Evolutionary conservation across 2,888 invertebrate genomes (phyloP).

Genomic region (Acrobeloides nanus): DNA sequence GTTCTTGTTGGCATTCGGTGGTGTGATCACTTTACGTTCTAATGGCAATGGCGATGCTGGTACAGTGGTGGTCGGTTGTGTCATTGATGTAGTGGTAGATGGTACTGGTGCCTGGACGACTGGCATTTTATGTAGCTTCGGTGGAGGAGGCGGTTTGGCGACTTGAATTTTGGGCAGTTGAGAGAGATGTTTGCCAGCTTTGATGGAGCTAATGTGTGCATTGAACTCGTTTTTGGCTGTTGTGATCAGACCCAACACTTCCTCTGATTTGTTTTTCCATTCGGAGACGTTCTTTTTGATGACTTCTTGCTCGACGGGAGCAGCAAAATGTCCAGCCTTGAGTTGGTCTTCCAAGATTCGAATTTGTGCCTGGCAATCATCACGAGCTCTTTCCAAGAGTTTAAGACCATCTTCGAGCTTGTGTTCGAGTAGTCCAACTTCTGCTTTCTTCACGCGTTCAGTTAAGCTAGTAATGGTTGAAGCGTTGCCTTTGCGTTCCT

Average conservation of each 20-base stretch:
- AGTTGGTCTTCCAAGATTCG: slow-evolving; percentile 18
- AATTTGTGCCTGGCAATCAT: slow-evolving; percentile 33
- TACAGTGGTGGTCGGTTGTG: no score
- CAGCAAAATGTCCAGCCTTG: slow-evolving; percentile 1
- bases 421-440: slow-evolving; percentile 35
- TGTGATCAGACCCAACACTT: slow-evolving; percentile 25
- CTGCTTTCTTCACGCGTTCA: slow-evolving; percentile 41
- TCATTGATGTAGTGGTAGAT: no score
- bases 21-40: no score
- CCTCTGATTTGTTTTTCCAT: slow-evolving; percentile 28
- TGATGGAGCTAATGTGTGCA: slow-evolving; percentile 33
- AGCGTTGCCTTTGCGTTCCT: slow-evolving; percentile 19
- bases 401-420: slow-evolving; percentile 36
- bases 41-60: no score
- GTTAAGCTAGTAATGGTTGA: slow-evolving; percentile 14
- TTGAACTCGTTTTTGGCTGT: slow-evolving; percentile 30
- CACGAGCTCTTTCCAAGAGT: slow-evolving; percentile 37
- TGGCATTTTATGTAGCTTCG: no score
- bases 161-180: slow-evolving; percentile 34
- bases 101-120: no score
- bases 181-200: slow-evolving; percentile 35
- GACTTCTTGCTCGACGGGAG: slow-evolving; percentile 9
- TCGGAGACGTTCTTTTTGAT: slow-evolving; percentile 19
- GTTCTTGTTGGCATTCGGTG: no score
- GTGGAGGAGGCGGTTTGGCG: slow-evolving; percentile 38